These are phyloP conservation scores for Ectemnius cavifrons DNA, from an alignment of 2,888 invertebrate genomes.

Conservation along the genomic window DNA sequence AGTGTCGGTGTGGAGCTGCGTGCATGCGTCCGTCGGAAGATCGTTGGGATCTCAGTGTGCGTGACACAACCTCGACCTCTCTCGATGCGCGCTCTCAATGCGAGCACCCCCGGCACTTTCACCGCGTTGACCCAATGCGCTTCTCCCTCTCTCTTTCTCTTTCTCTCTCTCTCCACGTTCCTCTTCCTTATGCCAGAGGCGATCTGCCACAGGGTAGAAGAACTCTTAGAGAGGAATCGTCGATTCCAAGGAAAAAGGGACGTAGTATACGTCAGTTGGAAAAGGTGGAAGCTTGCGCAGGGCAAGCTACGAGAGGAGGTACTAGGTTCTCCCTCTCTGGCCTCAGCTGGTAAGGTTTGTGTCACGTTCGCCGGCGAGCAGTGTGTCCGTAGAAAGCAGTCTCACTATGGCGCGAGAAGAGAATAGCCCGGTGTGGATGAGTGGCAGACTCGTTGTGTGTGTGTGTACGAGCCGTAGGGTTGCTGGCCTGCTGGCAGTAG, in stretches of 20 bases:
- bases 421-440: background rate
- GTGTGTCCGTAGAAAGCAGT: background rate
- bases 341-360: background rate
- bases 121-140: conserved; percentile 40
- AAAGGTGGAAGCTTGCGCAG: background rate
- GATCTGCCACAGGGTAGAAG: background rate
- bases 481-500: background rate
- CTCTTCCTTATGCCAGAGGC: background rate
- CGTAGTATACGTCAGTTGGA: background rate
- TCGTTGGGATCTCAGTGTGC: conserved; percentile 5
- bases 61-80: conserved; percentile 59
- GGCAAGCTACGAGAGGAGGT: background rate
- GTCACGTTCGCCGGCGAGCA: background rate
- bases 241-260: background rate
- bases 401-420: background rate
- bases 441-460: background rate
- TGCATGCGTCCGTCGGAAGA: background rate
- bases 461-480: conserved; percentile 2
- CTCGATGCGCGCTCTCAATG: conserved; percentile 19
- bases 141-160: too few relatives aligned
- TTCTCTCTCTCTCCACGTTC: too few relatives aligned
- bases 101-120: conserved; percentile 53
- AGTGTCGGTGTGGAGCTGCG: background rate
- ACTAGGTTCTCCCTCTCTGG: background rate
- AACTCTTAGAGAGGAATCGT: background rate